A percentile compares a stretch with the other conserved stretches of the same genome.
Conservation (phyloP, 2,888 invertebrate species). For the Timema cristinae region DNA sequence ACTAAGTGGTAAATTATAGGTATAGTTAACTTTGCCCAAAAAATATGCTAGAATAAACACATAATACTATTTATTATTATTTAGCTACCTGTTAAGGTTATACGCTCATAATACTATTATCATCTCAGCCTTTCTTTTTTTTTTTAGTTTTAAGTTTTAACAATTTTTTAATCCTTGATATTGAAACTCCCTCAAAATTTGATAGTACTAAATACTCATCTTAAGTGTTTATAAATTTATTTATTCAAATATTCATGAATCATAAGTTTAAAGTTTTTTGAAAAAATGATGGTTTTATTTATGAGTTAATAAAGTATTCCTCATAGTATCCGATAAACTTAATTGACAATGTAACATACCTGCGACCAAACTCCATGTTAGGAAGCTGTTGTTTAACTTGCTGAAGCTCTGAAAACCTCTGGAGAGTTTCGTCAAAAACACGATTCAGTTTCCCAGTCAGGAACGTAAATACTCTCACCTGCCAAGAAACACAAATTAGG, state of each 20-base stretch:
- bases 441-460: slow-evolving; percentile 68
- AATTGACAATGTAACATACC: slow-evolving; percentile 45
- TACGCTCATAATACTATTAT: no score
- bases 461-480: slow-evolving; percentile 76
- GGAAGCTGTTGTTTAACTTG: slow-evolving; percentile 87
- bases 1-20: no score
- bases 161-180: no score
- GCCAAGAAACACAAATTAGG: neutral
- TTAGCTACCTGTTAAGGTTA: no score
- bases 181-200: neutral
- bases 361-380: slow-evolving; percentile 96
- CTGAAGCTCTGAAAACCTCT: slow-evolving; percentile 84
- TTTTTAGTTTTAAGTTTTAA: no score
- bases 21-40: no score
- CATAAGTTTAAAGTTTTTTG: neutral
- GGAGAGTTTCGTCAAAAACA: slow-evolving; percentile 88
- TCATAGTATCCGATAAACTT: no score
- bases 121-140: no score
- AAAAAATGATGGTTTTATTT: neutral
- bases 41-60: no score
- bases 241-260: neutral
- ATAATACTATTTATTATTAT: no score
- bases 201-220: neutral
- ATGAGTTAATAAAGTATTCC: no score
- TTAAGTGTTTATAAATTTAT: neutral